Percentiles rank a stretch among this genome's conserved stretches.
These are phyloP conservation scores for Malurus melanocephalus DNA, from an alignment of 2,113 vertebrate species.

Conservation along the genomic window DNA sequence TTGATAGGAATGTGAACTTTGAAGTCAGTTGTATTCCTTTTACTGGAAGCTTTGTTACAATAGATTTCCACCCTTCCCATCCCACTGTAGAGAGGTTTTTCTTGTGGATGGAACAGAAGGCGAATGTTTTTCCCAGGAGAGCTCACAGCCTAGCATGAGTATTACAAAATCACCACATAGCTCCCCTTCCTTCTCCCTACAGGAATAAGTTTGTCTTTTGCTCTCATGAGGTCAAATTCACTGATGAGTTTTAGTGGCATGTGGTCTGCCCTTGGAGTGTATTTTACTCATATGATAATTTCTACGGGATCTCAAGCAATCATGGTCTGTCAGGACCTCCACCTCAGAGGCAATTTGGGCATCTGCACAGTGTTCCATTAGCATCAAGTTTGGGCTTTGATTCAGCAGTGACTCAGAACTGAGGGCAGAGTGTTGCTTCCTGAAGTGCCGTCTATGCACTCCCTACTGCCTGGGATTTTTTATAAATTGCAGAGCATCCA, in stretches of 20 bases:
- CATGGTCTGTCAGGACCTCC: background rate
- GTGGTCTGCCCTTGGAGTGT: background rate
- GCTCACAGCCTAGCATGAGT: background rate
- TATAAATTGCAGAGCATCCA: background rate
- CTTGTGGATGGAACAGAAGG: background rate
- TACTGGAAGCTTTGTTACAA: background rate
- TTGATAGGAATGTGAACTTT: background rate
- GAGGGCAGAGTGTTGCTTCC: slow-evolving; percentile 11
- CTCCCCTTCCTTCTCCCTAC: background rate
- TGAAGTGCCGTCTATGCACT: background rate
- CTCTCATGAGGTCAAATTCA: background rate
- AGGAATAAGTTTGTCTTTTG: background rate
- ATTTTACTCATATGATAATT: background rate
- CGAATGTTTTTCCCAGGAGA: background rate
- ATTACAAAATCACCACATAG: background rate
- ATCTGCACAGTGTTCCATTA: background rate
- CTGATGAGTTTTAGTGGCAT: background rate
- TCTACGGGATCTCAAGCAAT: background rate
- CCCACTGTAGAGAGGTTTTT: background rate
- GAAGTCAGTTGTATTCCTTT: background rate
- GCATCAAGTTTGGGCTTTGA: slow-evolving; percentile 17
- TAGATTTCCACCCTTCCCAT: background rate
- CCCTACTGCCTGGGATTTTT: background rate
- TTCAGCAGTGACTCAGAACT: slow-evolving; percentile 43
- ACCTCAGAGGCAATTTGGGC: background rate